phyloP scores from a whole-genome alignment of 2,797 vertebrate genomes.

The Lutjanus campechanus region DNA sequence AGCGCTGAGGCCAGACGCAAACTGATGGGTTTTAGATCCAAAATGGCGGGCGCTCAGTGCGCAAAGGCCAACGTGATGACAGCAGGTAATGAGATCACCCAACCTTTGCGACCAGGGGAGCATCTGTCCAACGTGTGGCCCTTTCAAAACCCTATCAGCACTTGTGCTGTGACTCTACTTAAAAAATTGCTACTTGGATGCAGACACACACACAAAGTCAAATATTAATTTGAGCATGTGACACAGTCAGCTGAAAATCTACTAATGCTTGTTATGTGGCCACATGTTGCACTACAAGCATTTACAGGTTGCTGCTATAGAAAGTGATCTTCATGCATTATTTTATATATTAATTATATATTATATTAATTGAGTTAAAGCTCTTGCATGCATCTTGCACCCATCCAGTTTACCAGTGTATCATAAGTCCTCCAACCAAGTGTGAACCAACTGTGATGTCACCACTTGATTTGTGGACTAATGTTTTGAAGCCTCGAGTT shows the following conservation, averaged over 20 bases:
- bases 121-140: neutral
- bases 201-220: neutral
- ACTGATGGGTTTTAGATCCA: slow-evolving; percentile 26
- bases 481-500: too few relatives aligned
- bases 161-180: neutral
- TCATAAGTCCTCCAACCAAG: neutral
- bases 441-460: too few relatives aligned
- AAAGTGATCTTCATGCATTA: neutral
- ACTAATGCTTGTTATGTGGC: neutral
- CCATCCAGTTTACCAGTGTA: neutral
- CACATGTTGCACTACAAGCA: neutral
- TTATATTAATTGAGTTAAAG: neutral
- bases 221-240: neutral
- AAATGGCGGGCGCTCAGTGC: neutral
- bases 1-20: slow-evolving; percentile 22
- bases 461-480: too few relatives aligned
- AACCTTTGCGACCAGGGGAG: neutral
- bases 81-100: slow-evolving; percentile 51
- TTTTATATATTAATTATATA: too few relatives aligned
- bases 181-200: neutral
- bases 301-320: neutral
- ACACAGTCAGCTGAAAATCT: slow-evolving; percentile 3
- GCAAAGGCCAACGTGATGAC: slow-evolving; percentile 26
- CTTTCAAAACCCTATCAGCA: slow-evolving; percentile 21
- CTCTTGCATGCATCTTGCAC: neutral